Conservation (phyloP, 1,140 invertebrate species). For the Parapsyche elsis region DNA sequence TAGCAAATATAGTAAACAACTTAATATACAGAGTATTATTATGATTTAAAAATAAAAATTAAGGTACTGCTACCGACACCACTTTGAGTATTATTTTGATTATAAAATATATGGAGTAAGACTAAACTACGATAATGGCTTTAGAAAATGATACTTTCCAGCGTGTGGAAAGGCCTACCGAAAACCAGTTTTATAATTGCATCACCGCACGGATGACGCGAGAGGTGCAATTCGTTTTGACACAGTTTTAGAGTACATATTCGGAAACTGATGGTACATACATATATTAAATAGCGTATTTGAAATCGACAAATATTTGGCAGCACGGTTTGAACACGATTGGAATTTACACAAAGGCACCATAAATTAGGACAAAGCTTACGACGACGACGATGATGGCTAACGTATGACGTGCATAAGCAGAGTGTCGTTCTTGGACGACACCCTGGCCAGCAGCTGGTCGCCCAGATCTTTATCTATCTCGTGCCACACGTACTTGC, state of each 20-base stretch:
- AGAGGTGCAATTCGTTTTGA: neutral
- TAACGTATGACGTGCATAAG: slow-evolving; percentile 84
- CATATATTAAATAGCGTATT: neutral
- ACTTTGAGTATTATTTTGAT: neutral
- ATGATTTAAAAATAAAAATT: slow-evolving; percentile 10
- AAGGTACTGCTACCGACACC: slow-evolving; percentile 5
- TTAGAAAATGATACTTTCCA: neutral
- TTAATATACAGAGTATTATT: too few relatives aligned
- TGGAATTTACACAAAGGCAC: neutral
- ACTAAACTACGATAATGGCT: neutral
- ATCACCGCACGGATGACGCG: neutral
- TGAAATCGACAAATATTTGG: neutral
- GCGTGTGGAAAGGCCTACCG: neutral
- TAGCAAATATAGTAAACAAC: too few relatives aligned
- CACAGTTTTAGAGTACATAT: neutral
- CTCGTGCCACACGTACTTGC: slow-evolving; percentile 91
- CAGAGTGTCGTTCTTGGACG: slow-evolving; percentile 80
- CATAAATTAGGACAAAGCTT: neutral
- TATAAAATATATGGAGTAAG: neutral
- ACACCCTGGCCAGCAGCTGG: slow-evolving; percentile 73
- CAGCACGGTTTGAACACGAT: too few relatives aligned
- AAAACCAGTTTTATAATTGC: slow-evolving; percentile 13
- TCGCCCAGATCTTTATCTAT: slow-evolving; percentile 77
- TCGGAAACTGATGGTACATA: neutral
- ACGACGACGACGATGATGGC: slow-evolving; percentile 50